Conservation (phyloP, 2,888 invertebrate genomes). For the Melanostoma mellinum region DNA sequence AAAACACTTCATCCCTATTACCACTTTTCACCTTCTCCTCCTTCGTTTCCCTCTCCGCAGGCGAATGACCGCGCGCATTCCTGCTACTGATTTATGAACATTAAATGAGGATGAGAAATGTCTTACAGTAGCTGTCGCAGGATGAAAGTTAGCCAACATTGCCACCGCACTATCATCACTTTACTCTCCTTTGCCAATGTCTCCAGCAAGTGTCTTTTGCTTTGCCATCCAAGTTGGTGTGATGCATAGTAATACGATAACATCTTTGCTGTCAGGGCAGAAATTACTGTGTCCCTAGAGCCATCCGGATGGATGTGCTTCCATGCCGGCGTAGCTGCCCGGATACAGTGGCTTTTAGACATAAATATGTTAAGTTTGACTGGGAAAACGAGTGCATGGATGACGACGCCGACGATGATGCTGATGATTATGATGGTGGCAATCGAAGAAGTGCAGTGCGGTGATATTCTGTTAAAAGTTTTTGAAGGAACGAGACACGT, state of each 20-base stretch:
- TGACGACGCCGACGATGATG: constrained; percentile 15
- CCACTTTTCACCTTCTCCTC: background rate
- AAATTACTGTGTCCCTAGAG: constrained; percentile 68
- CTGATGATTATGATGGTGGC: constrained; percentile 12
- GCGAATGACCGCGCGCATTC: constrained; percentile 73
- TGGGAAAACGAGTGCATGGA: constrained; percentile 19
- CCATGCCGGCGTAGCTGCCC: constrained; percentile 44
- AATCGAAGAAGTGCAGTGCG: background rate
- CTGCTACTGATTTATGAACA: constrained; percentile 74
- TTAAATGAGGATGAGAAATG: constrained; percentile 68
- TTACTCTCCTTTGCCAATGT: constrained; percentile 17
- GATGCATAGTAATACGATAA: constrained; percentile 71
- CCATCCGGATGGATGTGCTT: constrained; percentile 55
- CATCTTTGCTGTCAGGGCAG: constrained; percentile 66
- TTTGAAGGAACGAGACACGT: constrained; percentile 33
- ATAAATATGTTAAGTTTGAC: constrained; percentile 66
- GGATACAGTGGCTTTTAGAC: constrained; percentile 66
- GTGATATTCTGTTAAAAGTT: background rate
- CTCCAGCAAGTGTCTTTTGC: constrained; percentile 13
- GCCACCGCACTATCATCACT: constrained; percentile 42
- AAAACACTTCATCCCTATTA: background rate
- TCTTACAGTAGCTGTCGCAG: constrained; percentile 53
- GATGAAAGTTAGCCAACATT: constrained; percentile 45
- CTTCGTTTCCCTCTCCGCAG: constrained; percentile 31
- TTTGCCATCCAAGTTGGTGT: constrained; percentile 36